Evolutionary conservation across 2,888 invertebrate species (phyloP).

Genomic region (Caenorhabditis doughertyi): DNA sequence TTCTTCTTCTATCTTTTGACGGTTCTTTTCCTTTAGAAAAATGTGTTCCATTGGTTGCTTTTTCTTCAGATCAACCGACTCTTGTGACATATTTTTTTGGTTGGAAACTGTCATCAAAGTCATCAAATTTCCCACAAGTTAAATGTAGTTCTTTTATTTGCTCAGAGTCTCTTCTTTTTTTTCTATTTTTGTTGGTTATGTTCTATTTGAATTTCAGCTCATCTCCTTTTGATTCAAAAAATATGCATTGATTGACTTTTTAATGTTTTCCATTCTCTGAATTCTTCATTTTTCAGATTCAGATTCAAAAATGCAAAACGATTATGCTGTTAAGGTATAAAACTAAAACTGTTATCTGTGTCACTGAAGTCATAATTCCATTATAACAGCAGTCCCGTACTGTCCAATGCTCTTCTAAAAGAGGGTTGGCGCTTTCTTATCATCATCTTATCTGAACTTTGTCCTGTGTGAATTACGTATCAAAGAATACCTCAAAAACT

Average conservation of each 20-base stretch:
- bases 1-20: background rate
- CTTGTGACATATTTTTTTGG: constrained; percentile 7
- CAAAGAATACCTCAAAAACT: constrained; percentile 25
- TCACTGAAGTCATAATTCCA: background rate
- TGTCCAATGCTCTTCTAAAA: no score
- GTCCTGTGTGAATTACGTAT: background rate
- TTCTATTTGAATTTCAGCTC: constrained; percentile 57
- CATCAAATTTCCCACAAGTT: constrained; percentile 44
- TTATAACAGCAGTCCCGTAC: no score
- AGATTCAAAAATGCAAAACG: constrained; percentile 39
- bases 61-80: background rate
- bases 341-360: background rate
- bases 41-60: background rate
- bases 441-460: background rate
- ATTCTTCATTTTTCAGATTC: constrained; percentile 23
- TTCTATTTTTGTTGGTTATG: constrained; percentile 23
- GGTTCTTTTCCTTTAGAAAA: background rate
- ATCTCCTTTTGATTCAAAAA: constrained; percentile 33
- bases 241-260: constrained; percentile 10
- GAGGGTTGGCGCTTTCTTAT: no score
- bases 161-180: constrained; percentile 26
- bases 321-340: constrained; percentile 47
- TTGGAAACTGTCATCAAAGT: constrained; percentile 10
- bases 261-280: constrained; percentile 1
- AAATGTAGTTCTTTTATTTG: constrained; percentile 32